Evolutionary conservation across 2,113 vertebrate species (phyloP).

Genomic region (Fregetta grallaria): DNA sequence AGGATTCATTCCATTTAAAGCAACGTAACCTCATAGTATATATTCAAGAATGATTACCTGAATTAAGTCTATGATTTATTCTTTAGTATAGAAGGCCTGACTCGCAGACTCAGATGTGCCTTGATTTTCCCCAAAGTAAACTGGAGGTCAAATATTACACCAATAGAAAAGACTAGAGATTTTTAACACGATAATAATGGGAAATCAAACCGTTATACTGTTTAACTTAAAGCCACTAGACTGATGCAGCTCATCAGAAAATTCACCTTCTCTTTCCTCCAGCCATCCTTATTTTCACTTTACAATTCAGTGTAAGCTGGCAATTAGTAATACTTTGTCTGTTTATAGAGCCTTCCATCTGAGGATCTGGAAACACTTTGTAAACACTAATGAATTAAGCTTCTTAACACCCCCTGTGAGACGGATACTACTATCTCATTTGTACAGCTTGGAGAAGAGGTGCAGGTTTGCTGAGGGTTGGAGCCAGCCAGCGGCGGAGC

Average conservation of each 20-base stretch:
- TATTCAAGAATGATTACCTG: neutral
- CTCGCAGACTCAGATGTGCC: rapidly evolving
- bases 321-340: constrained; percentile 46
- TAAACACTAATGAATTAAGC: constrained; percentile 62
- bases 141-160: neutral
- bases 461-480: neutral
- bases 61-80: neutral
- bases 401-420: constrained; percentile 47
- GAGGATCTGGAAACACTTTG: constrained; percentile 56
- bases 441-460: neutral
- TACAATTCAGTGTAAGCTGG: neutral
- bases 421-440: constrained; percentile 47
- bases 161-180: neutral
- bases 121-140: neutral
- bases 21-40: neutral
- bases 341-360: constrained; percentile 42
- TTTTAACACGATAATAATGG: neutral
- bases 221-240: neutral
- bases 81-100: neutral
- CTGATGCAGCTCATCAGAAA: neutral
- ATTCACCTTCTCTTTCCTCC: neutral
- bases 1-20: neutral
- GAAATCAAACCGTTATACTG: neutral
- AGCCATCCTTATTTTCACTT: constrained; percentile 2
- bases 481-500: neutral